phyloP scores from a whole-genome alignment of 2,113 vertebrate genomes.

The Spheniscus mendiculus region DNA sequence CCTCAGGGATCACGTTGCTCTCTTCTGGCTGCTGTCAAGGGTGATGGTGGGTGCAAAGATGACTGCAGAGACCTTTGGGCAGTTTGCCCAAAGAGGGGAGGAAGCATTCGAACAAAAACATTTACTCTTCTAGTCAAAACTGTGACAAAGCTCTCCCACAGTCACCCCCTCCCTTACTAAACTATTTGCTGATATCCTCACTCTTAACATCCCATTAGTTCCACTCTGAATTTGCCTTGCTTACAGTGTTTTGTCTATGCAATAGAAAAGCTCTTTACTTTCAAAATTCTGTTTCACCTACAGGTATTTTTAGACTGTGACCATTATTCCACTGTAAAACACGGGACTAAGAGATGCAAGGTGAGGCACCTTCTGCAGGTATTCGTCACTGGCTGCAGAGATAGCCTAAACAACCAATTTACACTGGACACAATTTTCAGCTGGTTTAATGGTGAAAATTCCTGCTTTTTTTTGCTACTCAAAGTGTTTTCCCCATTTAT shows the following conservation, averaged over 20 bases:
- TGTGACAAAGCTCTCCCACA: not conserved
- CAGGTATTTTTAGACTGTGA: not conserved
- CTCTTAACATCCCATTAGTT: not conserved
- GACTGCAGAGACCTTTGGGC: not conserved
- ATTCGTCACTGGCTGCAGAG: not conserved
- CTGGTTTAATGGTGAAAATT: not conserved
- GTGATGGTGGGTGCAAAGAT: not conserved
- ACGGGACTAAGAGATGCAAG: not conserved
- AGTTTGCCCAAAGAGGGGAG: too few relatives aligned
- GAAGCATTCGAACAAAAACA: not conserved
- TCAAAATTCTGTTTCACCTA: not conserved
- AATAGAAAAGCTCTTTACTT: not conserved
- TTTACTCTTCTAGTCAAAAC: not conserved
- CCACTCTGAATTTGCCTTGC: not conserved
- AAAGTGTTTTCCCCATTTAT: not conserved
- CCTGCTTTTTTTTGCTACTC: rapidly evolving
- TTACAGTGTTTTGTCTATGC: not conserved
- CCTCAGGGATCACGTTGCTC: not conserved
- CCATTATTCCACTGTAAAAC: not conserved
- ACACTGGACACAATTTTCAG: not conserved
- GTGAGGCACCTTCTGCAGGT: not conserved
- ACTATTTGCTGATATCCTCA: not conserved
- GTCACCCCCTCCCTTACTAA: not conserved
- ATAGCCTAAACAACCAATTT: not conserved
- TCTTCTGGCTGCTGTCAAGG: not conserved